Percentiles rank a stretch among this genome's conserved stretches.
Conservation (phyloP, 1,140 invertebrate species). For the Lepidostoma basale region DNA sequence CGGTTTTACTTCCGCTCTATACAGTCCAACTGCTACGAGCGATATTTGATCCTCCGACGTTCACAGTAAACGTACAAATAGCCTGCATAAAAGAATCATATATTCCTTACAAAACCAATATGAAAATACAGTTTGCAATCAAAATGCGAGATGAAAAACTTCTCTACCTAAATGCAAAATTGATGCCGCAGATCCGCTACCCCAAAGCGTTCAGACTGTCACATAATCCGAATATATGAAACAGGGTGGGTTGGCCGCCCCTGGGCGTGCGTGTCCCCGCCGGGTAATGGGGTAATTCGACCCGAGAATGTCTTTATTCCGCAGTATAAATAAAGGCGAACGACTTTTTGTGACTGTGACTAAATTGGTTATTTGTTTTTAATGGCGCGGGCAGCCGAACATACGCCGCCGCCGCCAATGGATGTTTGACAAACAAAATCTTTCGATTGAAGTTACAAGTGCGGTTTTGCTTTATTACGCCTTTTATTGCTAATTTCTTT, state of each 20-base stretch:
- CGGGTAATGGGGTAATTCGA: conserved; percentile 45
- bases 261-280: conserved; percentile 24
- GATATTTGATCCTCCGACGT: too few relatives aligned
- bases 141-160: too few relatives aligned
- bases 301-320: conserved; percentile 45
- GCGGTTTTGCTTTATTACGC: not conserved
- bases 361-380: conserved; percentile 47
- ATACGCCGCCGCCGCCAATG: too few relatives aligned
- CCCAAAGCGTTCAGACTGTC: not conserved
- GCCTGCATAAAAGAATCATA: too few relatives aligned
- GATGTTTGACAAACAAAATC: conserved; percentile 30
- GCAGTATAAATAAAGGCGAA: conserved; percentile 45
- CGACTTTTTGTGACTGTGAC: conserved; percentile 46
- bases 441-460: not conserved
- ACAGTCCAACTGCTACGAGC: too few relatives aligned
- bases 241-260: not conserved
- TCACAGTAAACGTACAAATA: too few relatives aligned
- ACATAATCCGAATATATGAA: too few relatives aligned
- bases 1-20: too few relatives aligned
- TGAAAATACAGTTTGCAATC: too few relatives aligned
- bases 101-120: too few relatives aligned
- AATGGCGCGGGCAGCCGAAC: conserved; percentile 29
- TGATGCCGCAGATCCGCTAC: not conserved
- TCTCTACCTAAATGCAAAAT: not conserved
- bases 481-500: too few relatives aligned